phyloP scores from a whole-genome alignment of 2,113 vertebrate genomes.

The Mellivora capensis region DNA sequence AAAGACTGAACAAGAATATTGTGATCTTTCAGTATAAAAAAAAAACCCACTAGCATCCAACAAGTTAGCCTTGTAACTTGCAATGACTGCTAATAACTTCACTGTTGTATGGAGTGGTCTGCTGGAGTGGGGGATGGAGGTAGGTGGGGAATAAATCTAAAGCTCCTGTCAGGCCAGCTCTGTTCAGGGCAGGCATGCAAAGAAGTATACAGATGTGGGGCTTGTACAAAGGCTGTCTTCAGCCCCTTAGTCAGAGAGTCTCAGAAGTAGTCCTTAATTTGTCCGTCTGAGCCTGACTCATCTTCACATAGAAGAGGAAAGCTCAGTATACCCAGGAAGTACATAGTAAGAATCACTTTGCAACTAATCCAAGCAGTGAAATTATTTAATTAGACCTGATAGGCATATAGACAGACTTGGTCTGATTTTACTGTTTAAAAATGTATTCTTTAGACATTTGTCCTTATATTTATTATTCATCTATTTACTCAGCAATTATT shows the following conservation, averaged over 20 bases:
- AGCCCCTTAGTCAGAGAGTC: background rate
- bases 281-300: background rate
- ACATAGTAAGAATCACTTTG: background rate
- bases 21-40: background rate
- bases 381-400: background rate
- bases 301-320: background rate
- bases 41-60: background rate
- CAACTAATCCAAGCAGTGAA: background rate
- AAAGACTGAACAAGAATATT: background rate
- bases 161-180: background rate
- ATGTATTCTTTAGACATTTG: background rate
- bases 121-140: background rate
- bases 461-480: constrained; percentile 8
- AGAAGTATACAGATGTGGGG: background rate
- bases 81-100: background rate
- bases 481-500: constrained; percentile 7
- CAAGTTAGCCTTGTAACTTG: background rate
- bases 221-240: background rate
- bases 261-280: background rate
- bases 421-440: background rate
- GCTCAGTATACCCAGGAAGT: background rate
- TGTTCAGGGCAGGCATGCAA: background rate
- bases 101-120: background rate
- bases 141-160: background rate
- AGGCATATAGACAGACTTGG: background rate